phyloP scores from a whole-genome alignment of 2,797 vertebrate genomes.

The Pseudochirops cupreus region DNA sequence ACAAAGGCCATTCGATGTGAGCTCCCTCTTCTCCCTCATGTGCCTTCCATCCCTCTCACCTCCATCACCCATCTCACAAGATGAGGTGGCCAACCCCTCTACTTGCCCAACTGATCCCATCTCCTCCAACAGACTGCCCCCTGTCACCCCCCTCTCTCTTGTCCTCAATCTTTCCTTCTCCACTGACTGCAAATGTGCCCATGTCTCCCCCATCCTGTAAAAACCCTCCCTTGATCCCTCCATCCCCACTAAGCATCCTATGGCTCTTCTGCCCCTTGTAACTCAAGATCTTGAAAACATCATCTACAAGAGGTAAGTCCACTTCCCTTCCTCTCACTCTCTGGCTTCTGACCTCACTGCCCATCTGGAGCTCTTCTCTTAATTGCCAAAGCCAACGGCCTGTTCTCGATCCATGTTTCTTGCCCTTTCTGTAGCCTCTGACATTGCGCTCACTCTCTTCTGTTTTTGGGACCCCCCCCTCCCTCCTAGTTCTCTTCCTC shows the following conservation, averaged over 20 bases:
- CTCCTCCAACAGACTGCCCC: too few species aligned
- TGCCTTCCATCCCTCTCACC: background rate
- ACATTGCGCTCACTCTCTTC: background rate
- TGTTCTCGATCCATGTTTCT: background rate
- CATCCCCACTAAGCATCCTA: background rate
- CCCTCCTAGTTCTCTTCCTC: background rate
- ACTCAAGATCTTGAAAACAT: too few species aligned
- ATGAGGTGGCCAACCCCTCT: background rate
- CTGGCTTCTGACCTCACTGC: too few species aligned
- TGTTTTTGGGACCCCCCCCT: too few species aligned
- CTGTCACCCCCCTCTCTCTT: background rate
- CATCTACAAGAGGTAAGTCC: background rate
- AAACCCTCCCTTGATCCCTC: too few species aligned
- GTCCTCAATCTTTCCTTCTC: background rate
- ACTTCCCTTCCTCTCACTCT: background rate
- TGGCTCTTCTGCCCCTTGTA: background rate
- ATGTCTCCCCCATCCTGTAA: too few species aligned
- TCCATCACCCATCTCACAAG: background rate
- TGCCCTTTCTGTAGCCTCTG: background rate
- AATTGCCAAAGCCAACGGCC: background rate
- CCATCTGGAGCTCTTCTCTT: background rate
- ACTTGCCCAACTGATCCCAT: too few species aligned
- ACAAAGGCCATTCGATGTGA: accelerated
- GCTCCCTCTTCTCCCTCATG: background rate
- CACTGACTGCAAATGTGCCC: background rate